Conservation (phyloP, 1,140 invertebrate species). For the Physella acuta region DNA sequence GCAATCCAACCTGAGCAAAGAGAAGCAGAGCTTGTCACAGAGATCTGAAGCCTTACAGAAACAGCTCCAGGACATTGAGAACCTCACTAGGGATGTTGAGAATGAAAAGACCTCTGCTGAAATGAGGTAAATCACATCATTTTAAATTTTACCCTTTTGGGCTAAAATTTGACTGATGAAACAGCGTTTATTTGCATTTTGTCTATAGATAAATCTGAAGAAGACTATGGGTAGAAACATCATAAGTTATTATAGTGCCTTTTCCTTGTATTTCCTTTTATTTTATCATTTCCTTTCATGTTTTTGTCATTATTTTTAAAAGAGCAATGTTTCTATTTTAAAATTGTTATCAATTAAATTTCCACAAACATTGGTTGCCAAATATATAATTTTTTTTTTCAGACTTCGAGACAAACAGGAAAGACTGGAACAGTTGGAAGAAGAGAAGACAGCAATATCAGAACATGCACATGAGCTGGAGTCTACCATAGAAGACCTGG, state of each 20-base stretch:
- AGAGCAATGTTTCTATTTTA: background rate
- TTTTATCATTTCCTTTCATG: no score
- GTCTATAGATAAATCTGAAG: no score
- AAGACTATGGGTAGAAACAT: no score
- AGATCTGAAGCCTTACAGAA: slow-evolving; percentile 34
- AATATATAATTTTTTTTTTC: slow-evolving; percentile 8
- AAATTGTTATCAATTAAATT: background rate
- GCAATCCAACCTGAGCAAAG: slow-evolving; percentile 28
- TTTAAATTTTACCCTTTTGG: no score
- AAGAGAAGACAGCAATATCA: slow-evolving; percentile 46
- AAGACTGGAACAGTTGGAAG: slow-evolving; percentile 38
- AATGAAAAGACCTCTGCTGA: slow-evolving; percentile 45
- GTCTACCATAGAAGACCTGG: slow-evolving; percentile 50
- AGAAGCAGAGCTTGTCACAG: slow-evolving; percentile 38
- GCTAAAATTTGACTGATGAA: no score
- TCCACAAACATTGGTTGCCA: background rate
- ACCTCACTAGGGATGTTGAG: slow-evolving; percentile 38
- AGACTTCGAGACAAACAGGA: slow-evolving; percentile 48
- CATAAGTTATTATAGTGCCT: no score
- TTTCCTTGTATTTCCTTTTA: no score
- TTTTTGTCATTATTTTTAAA: background rate
- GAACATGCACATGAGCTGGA: slow-evolving; percentile 50
- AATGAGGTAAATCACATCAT: slow-evolving; percentile 40
- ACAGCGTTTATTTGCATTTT: no score
- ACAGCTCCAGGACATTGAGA: slow-evolving; percentile 44